A percentile compares a stretch with the other conserved stretches of the same genome.
Conservation (phyloP, 2,113 vertebrate species). For the Dromaius novaehollandiae region DNA sequence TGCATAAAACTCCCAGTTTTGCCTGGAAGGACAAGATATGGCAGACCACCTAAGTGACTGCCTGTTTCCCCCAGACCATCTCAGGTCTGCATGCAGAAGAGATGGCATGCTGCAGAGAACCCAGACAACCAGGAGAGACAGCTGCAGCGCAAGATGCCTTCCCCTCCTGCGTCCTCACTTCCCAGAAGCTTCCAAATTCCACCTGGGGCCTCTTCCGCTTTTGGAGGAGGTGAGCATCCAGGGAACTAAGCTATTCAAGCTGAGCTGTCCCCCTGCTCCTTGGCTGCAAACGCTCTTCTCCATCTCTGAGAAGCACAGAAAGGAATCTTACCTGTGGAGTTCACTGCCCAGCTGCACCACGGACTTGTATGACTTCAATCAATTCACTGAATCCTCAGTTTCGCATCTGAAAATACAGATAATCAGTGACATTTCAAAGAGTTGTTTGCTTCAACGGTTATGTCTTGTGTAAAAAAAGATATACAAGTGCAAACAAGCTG, state of each 20-base stretch:
- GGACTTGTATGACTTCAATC: background rate
- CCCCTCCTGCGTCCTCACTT: fast-evolving
- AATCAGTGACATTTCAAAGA: background rate
- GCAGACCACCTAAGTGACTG: background rate
- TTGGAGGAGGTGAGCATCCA: background rate
- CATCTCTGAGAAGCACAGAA: background rate
- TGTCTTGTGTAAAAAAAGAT: background rate
- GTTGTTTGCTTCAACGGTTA: fast-evolving
- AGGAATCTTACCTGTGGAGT: background rate
- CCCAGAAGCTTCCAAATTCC: background rate
- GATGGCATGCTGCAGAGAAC: background rate
- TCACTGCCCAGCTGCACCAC: background rate
- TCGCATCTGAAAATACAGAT: background rate
- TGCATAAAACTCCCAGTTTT: background rate
- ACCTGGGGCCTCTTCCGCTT: background rate
- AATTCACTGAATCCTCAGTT: background rate
- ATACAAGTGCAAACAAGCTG: background rate
- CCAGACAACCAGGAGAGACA: background rate
- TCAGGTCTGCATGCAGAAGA: background rate
- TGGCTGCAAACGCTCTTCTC: background rate
- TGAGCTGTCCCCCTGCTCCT: background rate
- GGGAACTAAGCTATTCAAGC: fast-evolving
- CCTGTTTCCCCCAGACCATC: background rate
- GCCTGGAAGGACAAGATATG: background rate
- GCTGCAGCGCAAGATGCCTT: background rate